Base-by-base conservation (phyloP, 2,113 vertebrate species). In the Pedionomus torquatus region DNA sequence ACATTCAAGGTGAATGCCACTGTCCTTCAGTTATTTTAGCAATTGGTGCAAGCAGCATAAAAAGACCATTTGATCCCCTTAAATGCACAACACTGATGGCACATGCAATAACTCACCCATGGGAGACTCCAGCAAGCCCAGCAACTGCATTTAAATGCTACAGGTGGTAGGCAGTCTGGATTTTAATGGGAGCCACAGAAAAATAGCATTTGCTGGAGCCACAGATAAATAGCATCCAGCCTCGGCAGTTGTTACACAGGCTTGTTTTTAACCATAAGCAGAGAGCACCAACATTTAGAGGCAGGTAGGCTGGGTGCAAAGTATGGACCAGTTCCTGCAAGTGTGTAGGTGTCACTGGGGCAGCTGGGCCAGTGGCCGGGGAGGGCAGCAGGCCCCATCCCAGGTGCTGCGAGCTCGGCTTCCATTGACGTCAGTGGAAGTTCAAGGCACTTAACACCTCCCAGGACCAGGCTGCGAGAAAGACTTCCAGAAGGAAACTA, bases 391-490 rank as follows among this genome's bases (percentile, higher is more conserved):
- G 90, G 76, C 41, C 87, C 49, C 58, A 23, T 39, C 57, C 69
- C 94, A 65, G 65, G 48, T 79, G 76, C 66, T 11, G 46, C 2
- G 2, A 18, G 51, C 44, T 83, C 11, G 1, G 37, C 43, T 79
- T 41, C 52, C 52, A 41, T 44, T 95, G 89, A 95, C 80, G 31
- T 84, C 89, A 91, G 70, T 43, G 77, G 70, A 88, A 92, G 90
- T 94, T 91, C 81, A 81, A 96, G 90, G 92, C 78, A 96, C 84
- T 97, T 96, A 95, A 97, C 96, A 95, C 94, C 88, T 97, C 81
- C 46, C 51, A 66, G 81, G 63, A 93, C 64, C 41, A 35, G 80
- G 64, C 85, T 87, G 71, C 2, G 9, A 79, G 80, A 97, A 92
- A 3, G 1, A 74, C 86, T 97, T 96, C 85, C 93, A 96, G 91